Base-by-base conservation (phyloP, 2,113 vertebrate species). In the Cochlearius cochlearius region DNA sequence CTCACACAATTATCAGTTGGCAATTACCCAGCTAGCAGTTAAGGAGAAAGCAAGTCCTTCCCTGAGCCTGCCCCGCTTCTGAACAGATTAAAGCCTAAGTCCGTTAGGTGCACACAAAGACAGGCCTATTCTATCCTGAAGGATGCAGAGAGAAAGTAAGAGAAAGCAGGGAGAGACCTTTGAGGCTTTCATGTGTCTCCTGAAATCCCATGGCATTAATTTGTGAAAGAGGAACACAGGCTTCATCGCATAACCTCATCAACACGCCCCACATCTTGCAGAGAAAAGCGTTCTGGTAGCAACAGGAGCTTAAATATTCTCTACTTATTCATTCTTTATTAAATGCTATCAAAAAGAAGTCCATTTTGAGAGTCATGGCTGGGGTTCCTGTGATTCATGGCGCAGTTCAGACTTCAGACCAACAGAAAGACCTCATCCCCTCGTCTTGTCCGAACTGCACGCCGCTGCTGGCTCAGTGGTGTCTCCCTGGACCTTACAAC, bases 401-500 rank as follows among this genome's bases (percentile, higher is more conserved):
- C 45, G 32, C 67, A 90, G 23, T 9, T 50, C 34, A 41, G 39
- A 72, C 45, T 83, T 39, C 75, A 68, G 43, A 50, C 15, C 23
- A 69, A 78, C 21, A 82, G 27, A 62, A 64, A 64, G 55, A 72
- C 23, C 23, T 23, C 13, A 15, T 26, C 17, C 8, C 59, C 71
- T 47, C 20, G 0, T 25, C 38, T 45, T 11, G 6, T 47, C 38
- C 5, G 3, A 81, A 32, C 3, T 7, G 0, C 16, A 4, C 0
- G 2, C 23, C 22, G 5, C 34, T 25, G 47, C 22, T 62, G 50
- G 26, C 47, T 75, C 36, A 8, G 41, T 6, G 8, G 6, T 13
- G 16, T 32, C 58, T 62, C 49, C 71, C 53, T 52, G 34, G 26
- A 34, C 66, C 26, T 71, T 39, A 78, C 19, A 80, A 63, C 6